Evolutionary conservation across 2,797 vertebrate species (phyloP).

Genomic region (Sus cebifrons): DNA sequence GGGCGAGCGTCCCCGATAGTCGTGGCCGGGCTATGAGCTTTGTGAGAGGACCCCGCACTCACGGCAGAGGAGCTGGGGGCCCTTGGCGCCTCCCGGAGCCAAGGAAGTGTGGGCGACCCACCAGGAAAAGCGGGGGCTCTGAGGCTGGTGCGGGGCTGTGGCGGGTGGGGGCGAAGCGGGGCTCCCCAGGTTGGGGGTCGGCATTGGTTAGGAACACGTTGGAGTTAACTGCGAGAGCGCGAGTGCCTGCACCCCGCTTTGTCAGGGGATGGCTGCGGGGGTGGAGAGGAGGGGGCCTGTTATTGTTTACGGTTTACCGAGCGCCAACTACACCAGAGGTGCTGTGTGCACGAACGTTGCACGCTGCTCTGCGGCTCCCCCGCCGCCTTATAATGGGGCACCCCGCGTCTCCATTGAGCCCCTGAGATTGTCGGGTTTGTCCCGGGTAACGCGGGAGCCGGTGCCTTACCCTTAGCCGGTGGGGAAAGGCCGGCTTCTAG

Average conservation of each 20-base stretch:
- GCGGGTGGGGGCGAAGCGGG: background rate
- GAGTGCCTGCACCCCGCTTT: constrained; percentile 65
- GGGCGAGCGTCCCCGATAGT: constrained; percentile 7
- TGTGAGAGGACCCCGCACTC: background rate
- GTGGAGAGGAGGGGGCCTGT: constrained; percentile 75
- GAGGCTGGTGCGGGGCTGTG: background rate
- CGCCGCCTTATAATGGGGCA: background rate
- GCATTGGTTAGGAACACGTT: constrained; percentile 49
- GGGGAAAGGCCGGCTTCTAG: constrained; percentile 50
- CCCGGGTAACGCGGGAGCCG: background rate
- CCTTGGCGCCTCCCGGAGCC: background rate
- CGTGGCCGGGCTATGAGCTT: background rate
- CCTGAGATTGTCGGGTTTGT: constrained; percentile 34
- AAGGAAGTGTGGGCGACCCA: constrained; percentile 46
- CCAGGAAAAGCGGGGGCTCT: background rate
- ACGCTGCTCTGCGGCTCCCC: background rate
- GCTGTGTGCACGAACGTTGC: background rate
- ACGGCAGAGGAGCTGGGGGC: background rate
- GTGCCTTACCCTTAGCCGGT: background rate
- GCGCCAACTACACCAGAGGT: constrained; percentile 51
- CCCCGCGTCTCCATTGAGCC: background rate
- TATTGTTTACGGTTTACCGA: constrained; percentile 78
- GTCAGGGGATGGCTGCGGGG: constrained; percentile 63
- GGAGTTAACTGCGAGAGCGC: constrained; percentile 63
- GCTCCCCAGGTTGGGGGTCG: background rate